Evolutionary conservation across 2,113 vertebrate genomes (phyloP).

Genomic region (Ariopsis seemanni): DNA sequence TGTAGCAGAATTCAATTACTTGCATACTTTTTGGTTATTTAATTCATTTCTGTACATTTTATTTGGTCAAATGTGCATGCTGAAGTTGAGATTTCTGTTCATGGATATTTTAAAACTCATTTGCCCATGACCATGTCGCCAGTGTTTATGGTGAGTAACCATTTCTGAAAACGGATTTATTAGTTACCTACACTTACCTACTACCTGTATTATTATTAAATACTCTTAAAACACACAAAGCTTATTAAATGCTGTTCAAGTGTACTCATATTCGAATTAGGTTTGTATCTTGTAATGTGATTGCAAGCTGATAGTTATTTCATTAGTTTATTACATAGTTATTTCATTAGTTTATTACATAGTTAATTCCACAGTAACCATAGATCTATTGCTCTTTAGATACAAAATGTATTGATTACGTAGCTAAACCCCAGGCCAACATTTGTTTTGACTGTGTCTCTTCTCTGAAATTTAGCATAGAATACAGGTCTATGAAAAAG

Average conservation of each 20-base stretch:
- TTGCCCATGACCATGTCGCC: slow-evolving; percentile 30
- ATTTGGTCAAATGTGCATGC: slow-evolving; percentile 8
- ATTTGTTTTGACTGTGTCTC: not conserved
- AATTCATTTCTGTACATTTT: slow-evolving; percentile 2
- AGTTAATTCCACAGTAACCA: not conserved
- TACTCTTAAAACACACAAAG: not conserved
- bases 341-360: not conserved
- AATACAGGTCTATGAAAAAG: not conserved
- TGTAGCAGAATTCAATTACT: slow-evolving; percentile 12
- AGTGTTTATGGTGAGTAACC: slow-evolving; percentile 59
- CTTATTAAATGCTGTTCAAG: not conserved
- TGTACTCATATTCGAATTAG: not conserved
- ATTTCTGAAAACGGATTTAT: not conserved
- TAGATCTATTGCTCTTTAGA: not conserved
- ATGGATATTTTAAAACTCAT: slow-evolving; percentile 20
- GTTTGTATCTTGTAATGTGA: not conserved
- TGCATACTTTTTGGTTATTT: not conserved
- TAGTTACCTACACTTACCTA: not conserved
- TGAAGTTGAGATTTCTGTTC: slow-evolving; percentile 12
- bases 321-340: not conserved
- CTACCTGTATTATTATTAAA: not conserved
- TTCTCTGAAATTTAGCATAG: not conserved
- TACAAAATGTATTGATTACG: not conserved
- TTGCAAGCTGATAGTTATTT: not conserved
- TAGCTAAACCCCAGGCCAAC: not conserved